Conservation (phyloP, 2,888 invertebrate species). For the Phaedon cochleariae region DNA sequence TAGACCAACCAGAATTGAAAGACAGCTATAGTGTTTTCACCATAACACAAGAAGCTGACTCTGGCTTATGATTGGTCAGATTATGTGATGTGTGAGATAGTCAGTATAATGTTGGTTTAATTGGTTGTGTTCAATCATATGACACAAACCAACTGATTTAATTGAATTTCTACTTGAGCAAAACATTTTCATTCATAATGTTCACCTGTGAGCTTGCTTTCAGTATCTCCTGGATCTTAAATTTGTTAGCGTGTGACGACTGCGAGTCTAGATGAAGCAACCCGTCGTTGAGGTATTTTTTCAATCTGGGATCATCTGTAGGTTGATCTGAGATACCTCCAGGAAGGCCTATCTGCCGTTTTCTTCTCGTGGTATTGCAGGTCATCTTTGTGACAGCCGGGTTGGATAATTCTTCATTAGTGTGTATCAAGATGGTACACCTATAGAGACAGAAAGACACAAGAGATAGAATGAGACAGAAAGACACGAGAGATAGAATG, state of each 20-base stretch:
- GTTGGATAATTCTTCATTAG: slow-evolving; percentile 54
- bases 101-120: no score
- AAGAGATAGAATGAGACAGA: no score
- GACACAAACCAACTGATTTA: no score
- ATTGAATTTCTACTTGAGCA: neutral
- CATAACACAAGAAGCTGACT: no score
- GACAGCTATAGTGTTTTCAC: no score
- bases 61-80: no score
- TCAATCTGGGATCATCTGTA: slow-evolving; percentile 52
- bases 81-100: no score
- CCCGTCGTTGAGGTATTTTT: slow-evolving; percentile 52
- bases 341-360: neutral
- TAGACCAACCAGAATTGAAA: no score
- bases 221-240: slow-evolving; percentile 59
- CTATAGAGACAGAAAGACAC: no score
- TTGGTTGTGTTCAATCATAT: no score
- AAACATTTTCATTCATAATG: neutral
- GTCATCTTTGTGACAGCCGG: slow-evolving; percentile 65
- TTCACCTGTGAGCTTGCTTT: slow-evolving; percentile 62
- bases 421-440: slow-evolving; percentile 64
- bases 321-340: neutral
- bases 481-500: no score
- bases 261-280: slow-evolving; percentile 60
- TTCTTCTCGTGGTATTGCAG: slow-evolving; percentile 56
- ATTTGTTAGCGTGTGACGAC: slow-evolving; percentile 49